Percentiles rank a stretch among this genome's conserved stretches.
Conservation (phyloP, 2,797 vertebrate genomes). For the Pogoniulus pusillus region DNA sequence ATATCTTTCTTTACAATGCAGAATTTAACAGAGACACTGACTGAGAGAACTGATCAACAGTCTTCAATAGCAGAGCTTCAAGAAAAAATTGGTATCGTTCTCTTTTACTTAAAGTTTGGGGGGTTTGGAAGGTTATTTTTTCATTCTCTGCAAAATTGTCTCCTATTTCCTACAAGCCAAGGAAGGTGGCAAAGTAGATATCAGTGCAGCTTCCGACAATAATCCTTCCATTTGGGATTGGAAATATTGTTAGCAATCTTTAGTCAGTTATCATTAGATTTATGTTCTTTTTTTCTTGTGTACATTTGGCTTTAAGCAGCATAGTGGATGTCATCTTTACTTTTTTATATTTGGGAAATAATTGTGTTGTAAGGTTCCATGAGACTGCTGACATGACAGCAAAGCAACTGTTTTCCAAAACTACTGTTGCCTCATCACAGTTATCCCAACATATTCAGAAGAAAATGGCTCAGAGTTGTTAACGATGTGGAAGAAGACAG, state of each 20-base stretch:
- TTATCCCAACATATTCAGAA: neutral
- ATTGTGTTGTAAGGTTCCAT: neutral
- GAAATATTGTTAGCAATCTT: neutral
- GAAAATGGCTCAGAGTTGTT: neutral
- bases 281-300: neutral
- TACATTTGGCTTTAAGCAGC: neutral
- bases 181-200: neutral
- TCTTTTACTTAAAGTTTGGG: neutral
- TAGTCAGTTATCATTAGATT: neutral
- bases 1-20: constrained; percentile 66
- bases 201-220: neutral
- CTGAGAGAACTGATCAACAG: constrained; percentile 73
- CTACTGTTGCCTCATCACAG: neutral
- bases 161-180: neutral
- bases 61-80: constrained; percentile 75
- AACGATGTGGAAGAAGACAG: neutral
- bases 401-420: neutral
- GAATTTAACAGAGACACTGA: constrained; percentile 76
- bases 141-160: neutral
- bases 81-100: constrained; percentile 86
- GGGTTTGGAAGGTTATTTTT: neutral
- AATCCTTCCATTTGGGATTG: neutral
- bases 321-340: neutral
- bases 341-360: neutral
- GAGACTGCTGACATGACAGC: neutral